Percentiles rank a stretch among this genome's conserved stretches.
phyloP scores from a whole-genome alignment of 2,888 invertebrate genomes.

The Gordius sp. region DNA sequence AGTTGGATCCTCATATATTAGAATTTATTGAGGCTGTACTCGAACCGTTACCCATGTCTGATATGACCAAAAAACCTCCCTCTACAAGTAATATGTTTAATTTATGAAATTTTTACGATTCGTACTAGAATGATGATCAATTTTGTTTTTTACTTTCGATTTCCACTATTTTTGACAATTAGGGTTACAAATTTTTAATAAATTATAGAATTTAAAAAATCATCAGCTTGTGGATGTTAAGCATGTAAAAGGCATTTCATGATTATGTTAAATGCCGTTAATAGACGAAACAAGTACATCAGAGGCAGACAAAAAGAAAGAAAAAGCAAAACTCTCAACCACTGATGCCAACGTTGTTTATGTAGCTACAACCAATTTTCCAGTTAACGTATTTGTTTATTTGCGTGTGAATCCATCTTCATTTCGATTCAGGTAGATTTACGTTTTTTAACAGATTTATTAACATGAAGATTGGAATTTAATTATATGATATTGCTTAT shows the following conservation, averaged over 20 bases:
- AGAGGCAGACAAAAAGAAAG: not conserved
- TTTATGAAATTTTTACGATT: too few relatives aligned
- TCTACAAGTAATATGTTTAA: too few relatives aligned
- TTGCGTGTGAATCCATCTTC: slow-evolving; percentile 92
- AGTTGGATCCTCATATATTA: slow-evolving; percentile 79
- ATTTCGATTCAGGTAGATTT: slow-evolving; percentile 43
- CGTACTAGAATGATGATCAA: too few relatives aligned
- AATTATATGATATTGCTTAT: not conserved
- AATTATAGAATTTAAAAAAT: too few relatives aligned
- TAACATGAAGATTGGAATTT: not conserved
- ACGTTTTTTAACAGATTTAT: not conserved
- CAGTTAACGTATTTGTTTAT: slow-evolving; percentile 90
- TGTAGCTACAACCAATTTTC: slow-evolving; percentile 36
- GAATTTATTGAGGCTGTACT: slow-evolving; percentile 87
- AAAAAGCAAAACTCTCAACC: not conserved
- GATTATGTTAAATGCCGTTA: too few relatives aligned
- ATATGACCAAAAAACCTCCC: too few relatives aligned
- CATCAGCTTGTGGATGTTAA: too few relatives aligned
- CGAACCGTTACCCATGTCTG: slow-evolving; percentile 54
- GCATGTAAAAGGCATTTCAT: too few relatives aligned
- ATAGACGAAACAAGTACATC: not conserved
- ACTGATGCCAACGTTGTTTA: not conserved
- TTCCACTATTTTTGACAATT: too few relatives aligned
- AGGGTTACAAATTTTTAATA: too few relatives aligned
- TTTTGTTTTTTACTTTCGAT: too few relatives aligned